Evolutionary conservation across 2,797 vertebrate genomes (phyloP), one percentile per base, ranked within the genome.

Genomic region (Hyperoplus lanceolatus): DNA sequence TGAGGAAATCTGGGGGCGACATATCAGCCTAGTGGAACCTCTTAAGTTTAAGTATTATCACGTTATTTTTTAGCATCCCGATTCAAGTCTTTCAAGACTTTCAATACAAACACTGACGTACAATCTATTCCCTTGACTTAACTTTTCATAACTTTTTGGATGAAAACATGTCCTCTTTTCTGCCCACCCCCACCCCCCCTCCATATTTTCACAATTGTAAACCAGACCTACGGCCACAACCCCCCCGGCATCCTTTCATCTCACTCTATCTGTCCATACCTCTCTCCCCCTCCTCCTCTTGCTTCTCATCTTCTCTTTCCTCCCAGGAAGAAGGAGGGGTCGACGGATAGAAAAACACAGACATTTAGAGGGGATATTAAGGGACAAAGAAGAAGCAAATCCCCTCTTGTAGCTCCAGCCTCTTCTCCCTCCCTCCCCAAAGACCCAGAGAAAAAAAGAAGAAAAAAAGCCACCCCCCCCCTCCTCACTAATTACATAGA

Each of bases 401-500:
- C 63, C 75, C 46, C 51, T 21, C 67, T 51, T 38, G 45, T 15
- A 64, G 60, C 59, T 76, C 70, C 46, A 6, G 42, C 64, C 41
- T 85, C 63, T 72, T 51, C 73, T 70, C 57, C 29, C 69, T 79
- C 60, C 64, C 75, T 74, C 55, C 75, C 51, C 50, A 14, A 63
- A 77, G 77, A 79, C 45, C 66, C 42, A 59, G 11, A 61, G 11
- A 70, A 62, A 46, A 18, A 68, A n/a, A 69, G 16, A 43, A 59
- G 57, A 46, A 59, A 66, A 57, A 54, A 60, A 70, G 43, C 74
- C 29, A 39, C 29, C 29, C 29, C 29, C 87, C 82, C 80, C 79
- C 73, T 70, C 70, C 81, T 73, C 58, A 72, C 72, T 91, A 92
- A 91, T 93, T 94, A 90, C 69, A 73, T 8, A 57, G 73, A 77